phyloP scores from a whole-genome alignment of 2,113 vertebrate species.

The Clarias gariepinus region DNA sequence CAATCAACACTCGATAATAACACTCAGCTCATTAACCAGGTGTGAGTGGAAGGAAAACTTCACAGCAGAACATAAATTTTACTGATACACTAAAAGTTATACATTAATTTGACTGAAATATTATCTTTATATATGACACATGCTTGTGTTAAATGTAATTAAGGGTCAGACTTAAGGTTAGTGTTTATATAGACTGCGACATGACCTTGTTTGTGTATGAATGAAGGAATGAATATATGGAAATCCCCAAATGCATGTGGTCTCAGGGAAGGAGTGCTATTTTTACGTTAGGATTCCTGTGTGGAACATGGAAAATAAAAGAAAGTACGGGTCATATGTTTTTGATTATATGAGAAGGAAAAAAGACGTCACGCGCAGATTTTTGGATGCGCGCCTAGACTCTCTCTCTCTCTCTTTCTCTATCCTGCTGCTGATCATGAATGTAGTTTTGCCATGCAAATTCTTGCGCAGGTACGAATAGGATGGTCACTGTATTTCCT shows the following conservation, averaged over 20 bases:
- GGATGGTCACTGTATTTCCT: background rate
- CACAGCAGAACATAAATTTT: background rate
- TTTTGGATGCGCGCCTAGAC: background rate
- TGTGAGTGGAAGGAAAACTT: background rate
- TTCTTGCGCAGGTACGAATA: background rate
- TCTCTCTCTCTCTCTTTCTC: background rate
- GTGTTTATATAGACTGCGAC: background rate
- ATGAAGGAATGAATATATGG: background rate
- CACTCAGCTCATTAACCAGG: background rate
- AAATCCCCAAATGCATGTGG: background rate
- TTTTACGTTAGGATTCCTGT: background rate
- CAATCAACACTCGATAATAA: background rate
- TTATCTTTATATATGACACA: background rate
- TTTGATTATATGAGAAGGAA: background rate
- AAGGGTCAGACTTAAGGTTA: background rate
- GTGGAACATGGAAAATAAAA: background rate
- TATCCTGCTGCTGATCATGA: background rate
- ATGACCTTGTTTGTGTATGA: slow-evolving; percentile 36
- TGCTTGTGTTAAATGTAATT: background rate
- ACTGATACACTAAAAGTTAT: background rate
- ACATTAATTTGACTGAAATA: background rate
- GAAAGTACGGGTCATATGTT: background rate
- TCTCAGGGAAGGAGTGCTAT: background rate
- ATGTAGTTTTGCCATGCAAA: slow-evolving; percentile 14
- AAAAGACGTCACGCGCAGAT: background rate